phyloP scores from a whole-genome alignment of 1,140 invertebrate species.

The Rhysida immarginata region DNA sequence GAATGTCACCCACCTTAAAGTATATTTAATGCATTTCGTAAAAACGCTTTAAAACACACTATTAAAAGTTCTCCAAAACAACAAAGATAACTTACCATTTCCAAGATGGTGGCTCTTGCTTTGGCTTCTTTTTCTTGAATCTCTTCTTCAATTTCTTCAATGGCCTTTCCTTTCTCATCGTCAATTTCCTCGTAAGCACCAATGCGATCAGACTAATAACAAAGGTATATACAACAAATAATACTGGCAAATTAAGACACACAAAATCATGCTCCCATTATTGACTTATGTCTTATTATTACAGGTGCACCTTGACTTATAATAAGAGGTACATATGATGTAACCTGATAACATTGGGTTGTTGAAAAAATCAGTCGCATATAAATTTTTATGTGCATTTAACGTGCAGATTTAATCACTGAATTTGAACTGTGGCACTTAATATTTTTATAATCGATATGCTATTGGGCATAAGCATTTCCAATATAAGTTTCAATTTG shows the following conservation, averaged over 20 bases:
- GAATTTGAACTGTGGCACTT: no score
- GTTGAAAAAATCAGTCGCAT: no score
- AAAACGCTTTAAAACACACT: no score
- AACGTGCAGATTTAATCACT: no score
- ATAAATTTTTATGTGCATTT: no score
- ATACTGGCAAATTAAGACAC: background rate
- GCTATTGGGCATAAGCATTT: no score
- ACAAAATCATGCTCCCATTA: slow-evolving; percentile 5
- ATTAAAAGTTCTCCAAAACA: background rate
- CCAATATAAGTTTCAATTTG: no score
- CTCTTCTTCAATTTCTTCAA: slow-evolving; percentile 72
- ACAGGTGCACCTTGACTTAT: no score
- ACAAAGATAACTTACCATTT: slow-evolving; percentile 62
- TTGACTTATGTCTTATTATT: background rate
- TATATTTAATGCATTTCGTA: no score
- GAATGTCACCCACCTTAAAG: slow-evolving; percentile 78
- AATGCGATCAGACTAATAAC: slow-evolving; percentile 61
- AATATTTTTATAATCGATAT: no score
- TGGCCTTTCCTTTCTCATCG: slow-evolving; percentile 67
- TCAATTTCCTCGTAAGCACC: slow-evolving; percentile 89
- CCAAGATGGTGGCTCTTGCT: slow-evolving; percentile 89
- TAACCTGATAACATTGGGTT: no score
- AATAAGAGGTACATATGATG: no score
- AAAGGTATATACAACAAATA: slow-evolving; percentile 11
- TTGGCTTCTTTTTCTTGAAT: slow-evolving; percentile 83